Conservation (phyloP, 2,888 invertebrate genomes). For the Orthosia incerta region DNA sequence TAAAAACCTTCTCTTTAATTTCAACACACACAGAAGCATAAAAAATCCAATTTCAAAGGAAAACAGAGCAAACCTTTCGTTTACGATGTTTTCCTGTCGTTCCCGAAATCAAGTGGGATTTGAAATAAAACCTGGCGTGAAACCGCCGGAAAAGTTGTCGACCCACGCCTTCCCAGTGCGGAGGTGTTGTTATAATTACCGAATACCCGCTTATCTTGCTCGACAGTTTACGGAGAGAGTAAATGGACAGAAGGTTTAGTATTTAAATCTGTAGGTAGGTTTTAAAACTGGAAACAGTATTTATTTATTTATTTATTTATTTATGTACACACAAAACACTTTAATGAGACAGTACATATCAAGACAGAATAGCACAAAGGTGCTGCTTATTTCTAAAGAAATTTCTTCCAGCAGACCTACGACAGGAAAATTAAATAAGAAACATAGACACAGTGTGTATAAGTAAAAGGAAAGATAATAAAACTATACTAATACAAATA, state of each 20-base stretch:
- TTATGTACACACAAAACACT: no score
- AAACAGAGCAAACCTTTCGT: conserved; percentile 15
- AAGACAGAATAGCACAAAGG: no score
- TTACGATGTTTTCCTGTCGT: conserved; percentile 44
- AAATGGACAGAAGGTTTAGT: conserved; percentile 7
- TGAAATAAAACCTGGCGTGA: conserved; percentile 40
- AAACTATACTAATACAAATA: no score
- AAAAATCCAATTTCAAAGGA: conserved; percentile 28
- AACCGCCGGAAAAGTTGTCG: conserved; percentile 7
- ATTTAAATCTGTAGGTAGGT: no score
- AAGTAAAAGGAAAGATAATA: no score
- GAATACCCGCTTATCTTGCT: conserved; percentile 52
- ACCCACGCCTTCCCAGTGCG: conserved; percentile 36
- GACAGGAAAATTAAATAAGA: no score
- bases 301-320: no score
- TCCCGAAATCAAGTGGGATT: conserved; percentile 39
- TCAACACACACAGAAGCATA: not conserved
- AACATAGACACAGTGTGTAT: no score
- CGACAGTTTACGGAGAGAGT: conserved; percentile 11
- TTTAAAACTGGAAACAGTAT: no score
- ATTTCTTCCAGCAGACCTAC: no score
- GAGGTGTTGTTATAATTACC: conserved; percentile 49
- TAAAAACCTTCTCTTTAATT: not conserved
- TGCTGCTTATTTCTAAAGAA: no score
- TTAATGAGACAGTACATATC: no score